These are phyloP conservation scores for Dipodomys spectabilis DNA, from an alignment of 2,113 vertebrate species.

Conservation along the genomic window DNA sequence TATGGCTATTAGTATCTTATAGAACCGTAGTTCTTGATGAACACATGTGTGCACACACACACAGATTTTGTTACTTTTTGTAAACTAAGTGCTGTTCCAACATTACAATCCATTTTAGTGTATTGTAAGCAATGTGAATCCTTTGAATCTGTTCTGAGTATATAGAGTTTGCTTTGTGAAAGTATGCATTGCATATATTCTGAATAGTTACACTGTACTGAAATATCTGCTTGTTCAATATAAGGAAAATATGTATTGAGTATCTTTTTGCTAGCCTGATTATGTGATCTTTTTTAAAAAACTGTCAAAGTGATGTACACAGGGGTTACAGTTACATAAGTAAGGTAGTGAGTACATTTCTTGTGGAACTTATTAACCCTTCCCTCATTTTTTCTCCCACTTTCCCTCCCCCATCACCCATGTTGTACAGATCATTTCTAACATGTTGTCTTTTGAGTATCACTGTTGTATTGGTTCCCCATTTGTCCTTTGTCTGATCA, in stretches of 20 bases:
- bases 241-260: slow-evolving; percentile 94
- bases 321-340: too few species aligned
- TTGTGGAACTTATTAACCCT: too few species aligned
- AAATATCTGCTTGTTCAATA: slow-evolving; percentile 93
- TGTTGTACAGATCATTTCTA: too few species aligned
- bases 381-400: too few species aligned
- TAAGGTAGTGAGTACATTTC: too few species aligned
- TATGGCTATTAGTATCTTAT: slow-evolving; percentile 94
- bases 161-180: slow-evolving; percentile 92
- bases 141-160: slow-evolving; percentile 51
- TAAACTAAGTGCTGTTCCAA: slow-evolving; percentile 96
- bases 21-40: slow-evolving; percentile 93
- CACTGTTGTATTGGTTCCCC: too few species aligned
- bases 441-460: too few species aligned
- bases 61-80: slow-evolving; percentile 96
- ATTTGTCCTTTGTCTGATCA: too few species aligned
- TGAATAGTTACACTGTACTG: slow-evolving; percentile 94
- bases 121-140: slow-evolving; percentile 90
- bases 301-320: too few species aligned
- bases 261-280: slow-evolving; percentile 94
- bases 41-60: slow-evolving; percentile 81
- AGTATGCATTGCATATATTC: slow-evolving; percentile 92
- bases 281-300: slow-evolving; percentile 90
- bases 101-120: slow-evolving; percentile 95
- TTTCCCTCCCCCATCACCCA: too few species aligned